Base-by-base conservation (phyloP, 2,888 invertebrate species). In the Drosophila ezoana region DNA sequence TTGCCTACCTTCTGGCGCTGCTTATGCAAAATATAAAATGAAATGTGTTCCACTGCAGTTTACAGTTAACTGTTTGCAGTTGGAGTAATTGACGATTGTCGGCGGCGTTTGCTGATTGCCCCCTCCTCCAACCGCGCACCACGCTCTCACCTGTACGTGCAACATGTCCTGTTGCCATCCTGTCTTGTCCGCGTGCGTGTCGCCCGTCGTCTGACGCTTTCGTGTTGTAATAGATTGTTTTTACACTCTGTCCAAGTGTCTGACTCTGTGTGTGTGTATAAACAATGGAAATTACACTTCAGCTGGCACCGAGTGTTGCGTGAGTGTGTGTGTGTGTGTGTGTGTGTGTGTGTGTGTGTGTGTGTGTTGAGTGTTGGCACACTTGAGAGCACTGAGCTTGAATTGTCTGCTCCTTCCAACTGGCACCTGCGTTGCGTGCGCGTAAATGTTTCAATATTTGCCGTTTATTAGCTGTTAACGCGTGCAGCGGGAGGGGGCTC, bases 211-310 rank as follows among this genome's bases (percentile, higher is more conserved):
- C 53, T 23, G 44, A 35, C 44, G 35, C 51, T 54, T 54, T 51
- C 60, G 69, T 62, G 66, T 58, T 71, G 65, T 73, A 84, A 84
- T 74, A 74, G 70, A 75, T 84, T 84, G 64, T 70, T 79, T 72
- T 83, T 58, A 74, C 58, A 70, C 52, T 45, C 60, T 62, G 48
- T 28, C 59, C 63, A 57, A 38, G 56, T 61, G 41, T 32, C 38
- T 54, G 40, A 18, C 35, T 28, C 32, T 53, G 20, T 51, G 51
- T 41, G 41, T 37, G 58, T 51, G 59, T 68, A 77, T 67, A 75
- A 77, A 85, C 82, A 82, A 85, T 82, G 77, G 72, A 84, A 81
- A 81, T 76, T 79, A 84, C 79, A 84, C 85, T 84, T 79, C 68
- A 79, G 76, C 72, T 76, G 84, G 47, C 79, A 38, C 73, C 32